phyloP scores from a whole-genome alignment of 2,888 invertebrate genomes.

The Bursaphelenchus okinawaensis region DNA sequence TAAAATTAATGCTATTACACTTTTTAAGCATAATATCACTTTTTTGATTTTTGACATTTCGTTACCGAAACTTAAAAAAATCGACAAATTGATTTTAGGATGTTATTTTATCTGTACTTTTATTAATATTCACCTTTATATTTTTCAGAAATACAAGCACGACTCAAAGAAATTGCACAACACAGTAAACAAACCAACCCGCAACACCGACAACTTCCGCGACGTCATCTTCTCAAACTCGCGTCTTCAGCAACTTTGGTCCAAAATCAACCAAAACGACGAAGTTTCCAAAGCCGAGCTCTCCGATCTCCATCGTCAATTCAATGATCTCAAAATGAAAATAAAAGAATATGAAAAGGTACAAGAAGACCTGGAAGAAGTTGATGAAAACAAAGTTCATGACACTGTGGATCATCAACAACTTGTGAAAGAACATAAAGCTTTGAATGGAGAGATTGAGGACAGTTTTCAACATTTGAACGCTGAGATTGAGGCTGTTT shows the following conservation, averaged over 20 bases:
- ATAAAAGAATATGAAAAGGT: constrained; percentile 17
- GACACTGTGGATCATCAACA: constrained; percentile 17
- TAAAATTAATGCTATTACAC: too few relatives aligned
- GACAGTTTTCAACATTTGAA: constrained; percentile 17
- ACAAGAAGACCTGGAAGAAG: constrained; percentile 16
- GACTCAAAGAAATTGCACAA: constrained; percentile 18
- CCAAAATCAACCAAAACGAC: constrained; percentile 33
- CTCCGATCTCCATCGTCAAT: constrained; percentile 14
- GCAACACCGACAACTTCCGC: constrained; percentile 17
- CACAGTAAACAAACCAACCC: neutral
- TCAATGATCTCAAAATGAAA: constrained; percentile 6
- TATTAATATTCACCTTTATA: neutral
- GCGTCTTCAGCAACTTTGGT: constrained; percentile 44
- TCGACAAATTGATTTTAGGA: constrained; percentile 48
- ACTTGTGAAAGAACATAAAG: constrained; percentile 12
- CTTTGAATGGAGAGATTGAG: constrained; percentile 21
- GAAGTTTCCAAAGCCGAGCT: constrained; percentile 35
- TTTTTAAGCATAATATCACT: too few relatives aligned
- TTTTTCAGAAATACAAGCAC: constrained; percentile 29
- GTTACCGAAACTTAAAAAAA: too few relatives aligned
- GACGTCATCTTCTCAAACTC: constrained; percentile 34
- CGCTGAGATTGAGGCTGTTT: constrained; percentile 16
- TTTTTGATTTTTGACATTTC: too few relatives aligned
- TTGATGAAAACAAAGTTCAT: constrained; percentile 22
- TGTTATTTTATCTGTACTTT: constrained; percentile 33